Evolutionary conservation across 2,113 vertebrate genomes (phyloP), one percentile per base, ranked within the genome.

Genomic region (Spheniscus mendiculus): DNA sequence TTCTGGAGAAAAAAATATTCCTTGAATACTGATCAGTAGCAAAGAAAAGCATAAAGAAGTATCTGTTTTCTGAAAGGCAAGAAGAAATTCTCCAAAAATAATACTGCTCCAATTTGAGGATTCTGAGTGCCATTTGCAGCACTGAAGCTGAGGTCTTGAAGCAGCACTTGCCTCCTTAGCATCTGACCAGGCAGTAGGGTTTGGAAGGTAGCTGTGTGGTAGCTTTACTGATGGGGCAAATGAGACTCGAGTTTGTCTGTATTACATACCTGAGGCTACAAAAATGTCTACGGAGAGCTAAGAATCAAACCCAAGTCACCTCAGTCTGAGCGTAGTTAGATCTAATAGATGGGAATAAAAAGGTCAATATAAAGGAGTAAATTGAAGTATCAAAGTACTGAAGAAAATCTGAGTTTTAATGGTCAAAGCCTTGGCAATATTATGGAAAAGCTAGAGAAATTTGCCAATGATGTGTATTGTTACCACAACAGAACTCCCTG

Each of bases 301-400:
- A 63, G 29, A 76, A 40, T 56, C 53, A 90, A 92, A 78, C 9
- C 15, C 6, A 36, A 20, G 17, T 26, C 66, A 72, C 14, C 12
- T 77, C 59, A 26, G 22, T 42, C 40, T 0, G 0, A 85, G 16
- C 6, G 4, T 5, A 12, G 0, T 53, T 25, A 73, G 12, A 27
- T 66, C 29, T 73, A 70, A 44, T 9, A 70, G 26, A 12, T 29
- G 4, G n/a, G 34, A 94, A 83, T 52, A 0, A 53, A 83, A 52
- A 36, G 3, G 2, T 32, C 22, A 38, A 4, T 27, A 67, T 65
- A 78, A 74, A 67, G 30, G 63, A 97, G 34, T 59, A 66, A 87
- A 77, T 1, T 74, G 34, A 78, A 65, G 20, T 81, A 44, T 38
- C 36, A 63, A 90, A 94, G 44, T 66, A 40, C 52, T 16, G 26